Percentiles rank a stretch among this genome's conserved stretches.
phyloP scores from a whole-genome alignment of 2,113 vertebrate species.

The Eidolon helvum region DNA sequence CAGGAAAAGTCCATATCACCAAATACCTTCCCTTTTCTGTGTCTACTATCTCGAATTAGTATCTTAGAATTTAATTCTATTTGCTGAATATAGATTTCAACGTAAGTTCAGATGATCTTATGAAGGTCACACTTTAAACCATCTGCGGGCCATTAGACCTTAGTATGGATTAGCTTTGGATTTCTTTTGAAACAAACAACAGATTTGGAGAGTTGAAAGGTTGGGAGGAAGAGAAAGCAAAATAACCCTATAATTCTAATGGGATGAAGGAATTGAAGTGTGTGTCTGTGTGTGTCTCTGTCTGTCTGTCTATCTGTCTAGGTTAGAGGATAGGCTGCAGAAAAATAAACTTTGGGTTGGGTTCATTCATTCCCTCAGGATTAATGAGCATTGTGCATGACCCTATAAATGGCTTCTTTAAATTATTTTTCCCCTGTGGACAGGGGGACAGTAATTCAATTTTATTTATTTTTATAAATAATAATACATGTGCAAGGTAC shows the following conservation, averaged over 20 bases:
- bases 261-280: not conserved
- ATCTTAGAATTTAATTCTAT: not conserved
- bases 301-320: not conserved
- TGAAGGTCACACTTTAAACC: not conserved
- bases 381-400: not conserved
- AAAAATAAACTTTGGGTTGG: not conserved
- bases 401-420: not conserved
- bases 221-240: not conserved
- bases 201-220: not conserved
- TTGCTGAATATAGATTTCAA: not conserved
- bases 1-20: not conserved
- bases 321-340: not conserved
- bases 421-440: not conserved
- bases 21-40: not conserved
- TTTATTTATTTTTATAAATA: slow-evolving; percentile 26
- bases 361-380: not conserved
- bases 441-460: not conserved
- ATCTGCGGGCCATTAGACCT: not conserved
- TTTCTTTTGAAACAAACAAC: slow-evolving; percentile 43
- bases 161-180: slow-evolving; percentile 14
- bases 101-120: not conserved
- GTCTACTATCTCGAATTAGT: not conserved
- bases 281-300: not conserved
- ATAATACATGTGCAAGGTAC: not conserved
- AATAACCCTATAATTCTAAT: not conserved